Evolutionary conservation across 2,797 vertebrate genomes (phyloP), one percentile per base, ranked within the genome.

Genomic region (Tokudaia tokunoshimensis): DNA sequence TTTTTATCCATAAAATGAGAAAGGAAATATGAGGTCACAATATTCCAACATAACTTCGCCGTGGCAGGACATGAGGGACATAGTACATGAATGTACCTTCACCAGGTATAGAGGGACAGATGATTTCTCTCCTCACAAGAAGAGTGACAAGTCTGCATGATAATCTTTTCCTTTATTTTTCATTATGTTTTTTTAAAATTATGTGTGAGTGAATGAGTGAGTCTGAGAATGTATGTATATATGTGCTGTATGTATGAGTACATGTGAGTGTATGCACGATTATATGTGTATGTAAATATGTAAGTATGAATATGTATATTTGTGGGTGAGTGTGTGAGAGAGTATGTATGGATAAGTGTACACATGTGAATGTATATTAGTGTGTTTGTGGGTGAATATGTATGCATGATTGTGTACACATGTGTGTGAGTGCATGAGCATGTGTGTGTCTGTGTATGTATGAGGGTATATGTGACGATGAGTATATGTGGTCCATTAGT

Each of bases 1-100:
- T 91, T 59, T 59, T 96, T 81, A 94, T 83, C 67, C 84, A 87
- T 95, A 96, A 94, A 96, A 96, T 75, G 89, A 94, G 47, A 95
- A 80, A 78, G 84, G 67, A 61, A 3, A 31, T 80, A 82, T 93
- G 72, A 75, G 95, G 29, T 44, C 74, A 95, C 44, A 96, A 17
- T 22, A 17, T 63, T 65, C 12, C 31, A 52, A 37, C 74, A 22
- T 80, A 86, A 89, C 22, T 44, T 15, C 19, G 75, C 31, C 37
- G 2, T 11, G 44, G 59, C 88, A 34, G 15, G 55, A 81, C 20
- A 90, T 4, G 55, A 2, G 50, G 34, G 22, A 57, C 20, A 24
- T 8, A 88, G 34, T 22, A 15, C 79, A 55, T 10, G 29, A 59
- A 47, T 47, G 12, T 82, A 90, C 59, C n/a, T 34, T 20, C 13